Percentiles rank a stretch among this genome's conserved stretches.
Conservation (phyloP, 2,113 vertebrate genomes). For the Lamprologus sp. region DNA sequence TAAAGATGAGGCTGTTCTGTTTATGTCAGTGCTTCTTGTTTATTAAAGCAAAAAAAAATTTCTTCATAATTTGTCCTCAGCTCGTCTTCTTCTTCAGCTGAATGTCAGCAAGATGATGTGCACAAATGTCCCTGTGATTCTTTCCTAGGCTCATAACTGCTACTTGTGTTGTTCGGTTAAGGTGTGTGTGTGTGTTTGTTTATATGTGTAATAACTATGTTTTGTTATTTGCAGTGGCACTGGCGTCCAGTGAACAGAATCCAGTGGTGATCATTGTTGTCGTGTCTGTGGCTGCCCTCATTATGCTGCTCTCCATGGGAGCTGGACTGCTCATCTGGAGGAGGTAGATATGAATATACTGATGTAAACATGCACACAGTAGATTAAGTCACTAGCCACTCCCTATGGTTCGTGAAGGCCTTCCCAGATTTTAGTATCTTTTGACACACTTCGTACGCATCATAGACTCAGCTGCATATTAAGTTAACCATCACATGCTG, state of each 20-base stretch:
- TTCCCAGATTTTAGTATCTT: not conserved
- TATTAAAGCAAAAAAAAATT: rapidly evolving
- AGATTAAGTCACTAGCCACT: not conserved
- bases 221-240: slow-evolving; percentile 61
- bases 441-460: not conserved
- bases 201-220: not conserved
- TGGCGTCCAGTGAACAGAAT: slow-evolving; percentile 83
- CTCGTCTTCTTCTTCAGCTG: not conserved
- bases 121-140: not conserved
- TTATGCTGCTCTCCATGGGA: slow-evolving; percentile 77
- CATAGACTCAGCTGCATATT: not conserved
- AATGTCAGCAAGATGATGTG: not conserved
- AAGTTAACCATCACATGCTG: not conserved
- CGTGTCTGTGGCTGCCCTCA: slow-evolving; percentile 77
- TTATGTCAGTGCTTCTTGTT: not conserved
- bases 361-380: not conserved
- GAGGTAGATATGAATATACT: slow-evolving; percentile 66
- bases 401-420: not conserved
- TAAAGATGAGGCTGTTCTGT: not conserved
- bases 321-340: slow-evolving; percentile 79
- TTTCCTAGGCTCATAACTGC: not conserved
- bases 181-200: not conserved
- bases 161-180: rapidly evolving
- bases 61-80: not conserved
- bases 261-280: slow-evolving; percentile 77